These are phyloP conservation scores for Scaptomyza parva DNA, from an alignment of 2,888 invertebrate genomes.

Conservation along the genomic window DNA sequence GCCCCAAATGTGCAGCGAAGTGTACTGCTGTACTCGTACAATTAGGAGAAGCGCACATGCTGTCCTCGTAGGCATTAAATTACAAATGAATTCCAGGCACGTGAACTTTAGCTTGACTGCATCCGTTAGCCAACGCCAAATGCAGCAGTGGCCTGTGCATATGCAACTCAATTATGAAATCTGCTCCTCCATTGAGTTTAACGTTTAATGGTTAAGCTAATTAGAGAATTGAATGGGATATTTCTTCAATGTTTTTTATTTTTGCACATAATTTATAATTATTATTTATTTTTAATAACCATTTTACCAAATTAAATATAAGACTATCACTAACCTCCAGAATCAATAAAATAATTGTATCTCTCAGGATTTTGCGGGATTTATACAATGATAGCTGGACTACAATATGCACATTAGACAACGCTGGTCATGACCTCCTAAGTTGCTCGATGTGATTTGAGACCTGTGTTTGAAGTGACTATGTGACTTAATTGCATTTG, in stretches of 20 bases:
- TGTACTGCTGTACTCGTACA: slow-evolving; percentile 47
- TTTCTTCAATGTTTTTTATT: neutral
- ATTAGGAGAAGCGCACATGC: slow-evolving; percentile 50
- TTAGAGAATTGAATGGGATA: slow-evolving; percentile 7
- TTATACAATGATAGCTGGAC: neutral
- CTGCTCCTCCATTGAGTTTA: slow-evolving; percentile 23
- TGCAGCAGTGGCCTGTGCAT: slow-evolving; percentile 9
- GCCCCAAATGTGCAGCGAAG: slow-evolving; percentile 54
- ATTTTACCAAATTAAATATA: slow-evolving; percentile 16
- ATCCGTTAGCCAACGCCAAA: slow-evolving; percentile 38
- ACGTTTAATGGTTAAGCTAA: slow-evolving; percentile 30
- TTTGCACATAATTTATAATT: slow-evolving; percentile 44
- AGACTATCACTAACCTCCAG: slow-evolving; percentile 2
- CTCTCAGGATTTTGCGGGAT: too few relatives aligned
- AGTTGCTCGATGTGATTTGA: slow-evolving; percentile 20
- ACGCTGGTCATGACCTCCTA: neutral
- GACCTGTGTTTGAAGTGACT: slow-evolving; percentile 48
- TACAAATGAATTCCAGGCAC: slow-evolving; percentile 69
- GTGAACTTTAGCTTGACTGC: slow-evolving; percentile 67
- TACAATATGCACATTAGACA: neutral
- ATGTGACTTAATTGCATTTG: slow-evolving; percentile 82
- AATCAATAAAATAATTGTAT: neutral
- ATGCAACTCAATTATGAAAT: slow-evolving; percentile 39
- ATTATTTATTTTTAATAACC: neutral
- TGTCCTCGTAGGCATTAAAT: slow-evolving; percentile 59